phyloP scores from a whole-genome alignment of 2,888 invertebrate species.

The Athrips mouffetella region DNA sequence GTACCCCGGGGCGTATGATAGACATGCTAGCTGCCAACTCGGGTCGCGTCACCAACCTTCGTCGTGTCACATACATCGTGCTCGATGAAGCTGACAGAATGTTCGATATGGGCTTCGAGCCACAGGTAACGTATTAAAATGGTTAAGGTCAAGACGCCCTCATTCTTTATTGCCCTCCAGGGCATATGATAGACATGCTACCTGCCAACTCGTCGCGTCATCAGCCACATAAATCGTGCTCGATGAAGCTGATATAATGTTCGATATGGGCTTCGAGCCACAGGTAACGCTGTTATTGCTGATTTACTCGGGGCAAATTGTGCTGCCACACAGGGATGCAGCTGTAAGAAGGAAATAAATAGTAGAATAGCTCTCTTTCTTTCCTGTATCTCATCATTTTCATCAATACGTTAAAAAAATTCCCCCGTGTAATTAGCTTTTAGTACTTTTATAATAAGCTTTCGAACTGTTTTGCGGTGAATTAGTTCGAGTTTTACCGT shows the following conservation, averaged over 20 bases:
- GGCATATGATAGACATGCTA: constrained; percentile 99
- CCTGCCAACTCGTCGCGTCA: constrained; percentile 99
- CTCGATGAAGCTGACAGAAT: constrained; percentile 99
- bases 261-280: constrained; percentile 99
- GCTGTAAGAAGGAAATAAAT: no score
- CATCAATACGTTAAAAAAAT: no score
- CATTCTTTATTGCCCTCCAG: constrained; percentile 99
- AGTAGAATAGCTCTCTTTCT: no score
- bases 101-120: constrained; percentile 99
- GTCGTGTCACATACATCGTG: constrained; percentile 98
- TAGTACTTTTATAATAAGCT: no score
- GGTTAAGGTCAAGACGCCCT: background rate
- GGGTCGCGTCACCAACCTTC: constrained; percentile 97
- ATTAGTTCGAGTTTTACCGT: no score
- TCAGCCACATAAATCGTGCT: constrained; percentile 98
- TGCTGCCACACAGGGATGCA: no score
- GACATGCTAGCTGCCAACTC: constrained; percentile 99
- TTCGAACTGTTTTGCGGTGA: no score
- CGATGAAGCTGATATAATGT: constrained; percentile 99
- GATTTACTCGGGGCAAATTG: no score
- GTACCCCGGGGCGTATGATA: constrained; percentile 99
- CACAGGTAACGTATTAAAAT: constrained; percentile 79
- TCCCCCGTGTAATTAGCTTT: no score
- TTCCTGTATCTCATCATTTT: no score
- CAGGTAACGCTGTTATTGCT: no score